Conservation (phyloP, 1,140 invertebrate genomes). For the Macrocentrus cingulum region DNA sequence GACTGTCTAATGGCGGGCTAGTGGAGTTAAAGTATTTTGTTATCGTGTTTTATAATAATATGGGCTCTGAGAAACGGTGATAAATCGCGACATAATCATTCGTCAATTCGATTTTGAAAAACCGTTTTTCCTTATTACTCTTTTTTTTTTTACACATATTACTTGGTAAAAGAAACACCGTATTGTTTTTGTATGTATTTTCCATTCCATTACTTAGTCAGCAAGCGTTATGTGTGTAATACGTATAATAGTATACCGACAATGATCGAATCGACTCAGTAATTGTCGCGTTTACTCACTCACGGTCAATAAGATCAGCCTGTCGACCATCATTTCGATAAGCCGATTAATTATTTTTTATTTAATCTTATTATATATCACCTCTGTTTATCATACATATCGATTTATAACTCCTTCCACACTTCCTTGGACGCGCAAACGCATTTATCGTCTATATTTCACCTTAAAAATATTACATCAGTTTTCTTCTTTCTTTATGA, state of each 20-base stretch:
- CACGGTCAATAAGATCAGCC: slow-evolving; percentile 2
- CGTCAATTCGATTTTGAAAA: not conserved
- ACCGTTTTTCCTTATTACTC: slow-evolving; percentile 4
- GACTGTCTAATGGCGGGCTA: too few species aligned
- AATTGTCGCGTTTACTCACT: slow-evolving; percentile 17
- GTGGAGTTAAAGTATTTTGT: too few species aligned
- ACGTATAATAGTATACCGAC: slow-evolving; percentile 28
- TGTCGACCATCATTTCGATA: not conserved
- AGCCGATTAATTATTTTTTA: slow-evolving; percentile 1
- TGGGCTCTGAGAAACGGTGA: too few species aligned
- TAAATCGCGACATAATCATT: too few species aligned
- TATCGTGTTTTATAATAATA: too few species aligned
- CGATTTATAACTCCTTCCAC: not conserved
- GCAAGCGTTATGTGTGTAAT: slow-evolving; percentile 38
- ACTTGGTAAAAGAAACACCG: not conserved
- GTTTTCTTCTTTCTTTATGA: slow-evolving; percentile 17
- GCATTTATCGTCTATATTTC: slow-evolving; percentile 2
- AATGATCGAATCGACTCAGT: slow-evolving; percentile 25
- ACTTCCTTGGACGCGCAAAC: slow-evolving; percentile 24
- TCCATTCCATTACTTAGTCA: slow-evolving; percentile 38
- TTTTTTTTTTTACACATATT: slow-evolving; percentile 5
- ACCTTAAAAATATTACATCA: slow-evolving; percentile 9
- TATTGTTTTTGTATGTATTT: slow-evolving; percentile 11
- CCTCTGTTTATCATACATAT: not conserved
- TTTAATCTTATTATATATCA: slow-evolving; percentile 1